phyloP scores from a whole-genome alignment of 2,888 invertebrate species.

The Cremastinae sp. region DNA sequence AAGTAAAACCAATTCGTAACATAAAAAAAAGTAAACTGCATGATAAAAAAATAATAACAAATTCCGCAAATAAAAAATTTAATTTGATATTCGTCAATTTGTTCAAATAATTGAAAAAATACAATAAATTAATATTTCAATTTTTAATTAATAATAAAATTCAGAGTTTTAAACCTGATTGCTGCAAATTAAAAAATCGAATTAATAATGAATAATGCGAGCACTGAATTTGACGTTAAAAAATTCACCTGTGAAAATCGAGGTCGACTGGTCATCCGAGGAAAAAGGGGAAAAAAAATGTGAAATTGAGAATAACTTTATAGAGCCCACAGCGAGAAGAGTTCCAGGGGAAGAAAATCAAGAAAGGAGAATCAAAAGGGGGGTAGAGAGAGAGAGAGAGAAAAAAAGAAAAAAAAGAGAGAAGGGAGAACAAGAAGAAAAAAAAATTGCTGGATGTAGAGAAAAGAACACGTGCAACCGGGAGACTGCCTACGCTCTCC shows the following conservation, averaged over 20 bases:
- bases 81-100: too few relatives aligned
- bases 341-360: constrained; percentile 14
- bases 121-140: too few relatives aligned
- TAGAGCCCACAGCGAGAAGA: constrained; percentile 27
- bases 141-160: too few relatives aligned
- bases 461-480: constrained; percentile 62
- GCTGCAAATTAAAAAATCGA: not conserved
- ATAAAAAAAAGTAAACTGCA: too few relatives aligned
- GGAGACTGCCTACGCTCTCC: constrained; percentile 55
- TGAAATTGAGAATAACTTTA: constrained; percentile 41
- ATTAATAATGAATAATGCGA: not conserved
- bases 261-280: constrained; percentile 27
- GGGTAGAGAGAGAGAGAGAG: constrained; percentile 7
- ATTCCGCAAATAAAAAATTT: too few relatives aligned
- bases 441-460: constrained; percentile 47
- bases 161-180: not conserved
- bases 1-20: too few relatives aligned
- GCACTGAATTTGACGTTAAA: too few relatives aligned
- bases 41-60: too few relatives aligned
- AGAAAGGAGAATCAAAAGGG: constrained; percentile 10
- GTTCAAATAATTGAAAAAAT: too few relatives aligned
- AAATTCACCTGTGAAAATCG: too few relatives aligned
- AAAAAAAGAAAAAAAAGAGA: constrained; percentile 21
- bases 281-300: constrained; percentile 33
- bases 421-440: constrained; percentile 13